Conservation (phyloP, 2,797 vertebrate species). For the Phyllotis vaccarum region DNA sequence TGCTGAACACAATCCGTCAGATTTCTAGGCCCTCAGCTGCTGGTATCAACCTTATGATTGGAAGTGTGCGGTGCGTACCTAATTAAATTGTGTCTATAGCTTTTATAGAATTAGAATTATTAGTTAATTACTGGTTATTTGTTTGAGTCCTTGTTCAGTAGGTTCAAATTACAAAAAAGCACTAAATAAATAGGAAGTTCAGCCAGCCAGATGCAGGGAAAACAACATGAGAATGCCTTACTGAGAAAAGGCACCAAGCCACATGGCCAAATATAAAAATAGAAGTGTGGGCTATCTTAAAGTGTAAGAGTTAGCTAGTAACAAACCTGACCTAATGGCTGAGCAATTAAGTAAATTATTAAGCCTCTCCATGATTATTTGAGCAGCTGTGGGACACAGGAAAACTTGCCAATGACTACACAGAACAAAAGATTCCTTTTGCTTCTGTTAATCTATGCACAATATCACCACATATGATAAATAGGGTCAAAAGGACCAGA, state of each 20-base stretch:
- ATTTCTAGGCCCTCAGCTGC: conserved; percentile 92
- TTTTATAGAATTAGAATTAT: not conserved
- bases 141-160: not conserved
- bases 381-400: too few species aligned
- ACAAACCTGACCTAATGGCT: too few species aligned
- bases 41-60: conserved; percentile 91
- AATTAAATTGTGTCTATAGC: not conserved
- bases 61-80: conserved; percentile 88
- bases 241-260: too few species aligned
- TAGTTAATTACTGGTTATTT: not conserved
- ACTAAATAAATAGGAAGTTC: not conserved
- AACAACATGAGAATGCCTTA: too few species aligned
- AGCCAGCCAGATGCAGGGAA: too few species aligned
- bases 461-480: not conserved
- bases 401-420: not conserved
- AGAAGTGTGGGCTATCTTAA: too few species aligned
- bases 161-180: not conserved
- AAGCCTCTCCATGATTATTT: too few species aligned
- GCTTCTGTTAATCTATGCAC: not conserved
- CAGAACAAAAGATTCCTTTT: not conserved
- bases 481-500: not conserved
- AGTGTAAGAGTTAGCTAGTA: too few species aligned
- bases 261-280: too few species aligned
- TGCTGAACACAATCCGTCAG: conserved; percentile 92
- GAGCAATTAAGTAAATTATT: too few species aligned